Evolutionary conservation across 2,797 vertebrate species (phyloP).

Genomic region (Xenentodon cancila): DNA sequence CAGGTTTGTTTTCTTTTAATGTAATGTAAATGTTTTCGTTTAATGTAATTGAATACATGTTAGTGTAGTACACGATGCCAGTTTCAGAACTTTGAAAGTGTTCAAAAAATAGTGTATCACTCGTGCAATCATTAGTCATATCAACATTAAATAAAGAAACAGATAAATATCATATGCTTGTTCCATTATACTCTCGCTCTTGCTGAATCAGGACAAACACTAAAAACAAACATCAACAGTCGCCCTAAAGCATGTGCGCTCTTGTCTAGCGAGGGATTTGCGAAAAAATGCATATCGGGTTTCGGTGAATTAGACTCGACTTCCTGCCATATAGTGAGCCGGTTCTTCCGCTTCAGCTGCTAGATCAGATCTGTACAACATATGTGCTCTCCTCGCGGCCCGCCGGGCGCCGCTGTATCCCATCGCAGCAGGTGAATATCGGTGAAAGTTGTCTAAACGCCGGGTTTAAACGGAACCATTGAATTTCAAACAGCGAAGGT

Average conservation of each 20-base stretch:
- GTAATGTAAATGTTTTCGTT: too few relatives aligned
- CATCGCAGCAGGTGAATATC: rapidly evolving
- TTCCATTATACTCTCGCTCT: not conserved
- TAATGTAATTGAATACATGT: too few relatives aligned
- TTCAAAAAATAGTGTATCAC: too few relatives aligned
- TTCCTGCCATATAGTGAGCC: constrained; percentile 70
- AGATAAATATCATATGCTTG: too few relatives aligned
- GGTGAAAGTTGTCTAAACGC: constrained; percentile 22
- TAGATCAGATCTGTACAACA: constrained; percentile 5
- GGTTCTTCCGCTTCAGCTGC: constrained; percentile 18
- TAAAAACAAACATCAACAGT: constrained; percentile 26
- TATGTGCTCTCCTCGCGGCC: rapidly evolving
- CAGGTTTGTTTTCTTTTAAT: too few relatives aligned
- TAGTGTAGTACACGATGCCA: too few relatives aligned
- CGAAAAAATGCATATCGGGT: constrained; percentile 8
- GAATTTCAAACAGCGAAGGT: constrained; percentile 16
- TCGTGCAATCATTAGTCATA: too few relatives aligned
- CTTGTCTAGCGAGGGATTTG: constrained; percentile 27
- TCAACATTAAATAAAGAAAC: too few relatives aligned
- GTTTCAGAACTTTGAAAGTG: too few relatives aligned
- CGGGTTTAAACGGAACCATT: constrained; percentile 18
- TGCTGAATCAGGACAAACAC: constrained; percentile 34
- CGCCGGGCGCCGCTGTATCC: not conserved
- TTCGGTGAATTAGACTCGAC: not conserved
- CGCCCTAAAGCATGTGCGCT: constrained; percentile 26